Evolutionary conservation across 2,888 invertebrate genomes (phyloP).

Genomic region (Pseudococcus viburni): DNA sequence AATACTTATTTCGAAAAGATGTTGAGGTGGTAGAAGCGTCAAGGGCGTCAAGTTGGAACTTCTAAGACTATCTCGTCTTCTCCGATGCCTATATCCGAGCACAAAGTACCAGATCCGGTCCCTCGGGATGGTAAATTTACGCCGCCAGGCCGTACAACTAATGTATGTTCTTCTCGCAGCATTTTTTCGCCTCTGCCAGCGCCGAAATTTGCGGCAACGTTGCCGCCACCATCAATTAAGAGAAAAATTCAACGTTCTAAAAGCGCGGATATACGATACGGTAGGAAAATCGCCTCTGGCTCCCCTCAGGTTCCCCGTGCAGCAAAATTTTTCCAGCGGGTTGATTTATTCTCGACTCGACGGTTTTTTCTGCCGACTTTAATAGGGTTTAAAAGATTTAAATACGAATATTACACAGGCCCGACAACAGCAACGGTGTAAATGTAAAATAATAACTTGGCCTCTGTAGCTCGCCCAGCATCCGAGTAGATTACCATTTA

Average conservation of each 20-base stretch:
- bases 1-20: constrained; percentile 14
- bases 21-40: too few species aligned
- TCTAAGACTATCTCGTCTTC: not conserved
- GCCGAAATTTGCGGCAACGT: not conserved
- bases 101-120: constrained; percentile 14
- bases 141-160: not conserved
- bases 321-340: not conserved
- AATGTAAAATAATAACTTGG: constrained; percentile 5
- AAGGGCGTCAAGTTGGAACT: constrained; percentile 23
- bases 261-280: constrained; percentile 15
- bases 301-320: not conserved
- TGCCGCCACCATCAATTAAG: not conserved
- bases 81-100: not conserved
- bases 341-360: constrained; percentile 10
- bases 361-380: not conserved
- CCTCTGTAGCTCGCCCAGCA: not conserved
- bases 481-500: not conserved
- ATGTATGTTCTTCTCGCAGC: not conserved
- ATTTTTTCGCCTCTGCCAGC: not conserved
- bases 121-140: constrained; percentile 23
- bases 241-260: not conserved
- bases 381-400: constrained; percentile 8
- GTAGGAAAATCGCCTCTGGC: not conserved
- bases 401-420: constrained; percentile 6
- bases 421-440: not conserved